A percentile compares a stretch with the other conserved stretches of the same genome.
Conservation (phyloP, 1,140 invertebrate species). For the Halotydeus destructor region DNA sequence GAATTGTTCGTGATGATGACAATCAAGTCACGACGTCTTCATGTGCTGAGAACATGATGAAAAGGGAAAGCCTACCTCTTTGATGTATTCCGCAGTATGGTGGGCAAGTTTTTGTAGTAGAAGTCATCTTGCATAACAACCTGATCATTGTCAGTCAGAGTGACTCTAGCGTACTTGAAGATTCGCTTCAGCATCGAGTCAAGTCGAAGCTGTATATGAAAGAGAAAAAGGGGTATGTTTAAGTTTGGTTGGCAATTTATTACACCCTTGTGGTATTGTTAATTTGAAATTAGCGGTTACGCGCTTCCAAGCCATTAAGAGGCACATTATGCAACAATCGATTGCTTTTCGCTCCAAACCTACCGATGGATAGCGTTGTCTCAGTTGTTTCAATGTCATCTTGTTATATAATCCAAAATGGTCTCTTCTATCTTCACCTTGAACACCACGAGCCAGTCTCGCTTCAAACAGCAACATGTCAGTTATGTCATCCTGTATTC, state of each 20-base stretch:
- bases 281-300: no score
- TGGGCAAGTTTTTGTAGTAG: not conserved
- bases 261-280: no score
- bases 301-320: no score
- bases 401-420: not conserved
- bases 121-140: not conserved
- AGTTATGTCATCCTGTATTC: constrained; percentile 5
- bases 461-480: constrained; percentile 8
- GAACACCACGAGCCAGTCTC: not conserved
- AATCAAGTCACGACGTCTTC: no score
- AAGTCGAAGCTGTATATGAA: no score
- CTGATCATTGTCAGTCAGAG: not conserved
- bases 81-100: not conserved
- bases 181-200: not conserved
- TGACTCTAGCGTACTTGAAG: not conserved
- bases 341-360: no score
- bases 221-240: no score
- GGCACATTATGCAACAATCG: no score
- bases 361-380: not conserved
- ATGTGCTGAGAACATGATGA: no score
- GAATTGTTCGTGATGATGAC: no score
- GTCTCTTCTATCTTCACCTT: not conserved
- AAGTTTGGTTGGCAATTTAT: no score
- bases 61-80: not conserved
- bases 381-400: constrained; percentile 2